Evolutionary conservation across 2,113 vertebrate species (phyloP).

Genomic region (Thunnus thynnus): DNA sequence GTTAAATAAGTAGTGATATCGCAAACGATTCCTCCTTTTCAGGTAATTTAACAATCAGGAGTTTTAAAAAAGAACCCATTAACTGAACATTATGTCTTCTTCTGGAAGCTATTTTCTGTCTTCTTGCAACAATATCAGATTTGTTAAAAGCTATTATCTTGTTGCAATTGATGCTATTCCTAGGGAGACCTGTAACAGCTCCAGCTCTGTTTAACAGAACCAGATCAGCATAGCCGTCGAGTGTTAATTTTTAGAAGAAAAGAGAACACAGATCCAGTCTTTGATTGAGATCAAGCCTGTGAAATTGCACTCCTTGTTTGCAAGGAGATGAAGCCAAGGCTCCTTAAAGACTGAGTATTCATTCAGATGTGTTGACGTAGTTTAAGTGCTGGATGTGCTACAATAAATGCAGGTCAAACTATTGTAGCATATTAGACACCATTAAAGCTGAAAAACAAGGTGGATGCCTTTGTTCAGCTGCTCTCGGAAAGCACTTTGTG

Average conservation of each 20-base stretch:
- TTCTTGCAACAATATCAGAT: conserved; percentile 25
- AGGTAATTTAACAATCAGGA: conserved; percentile 18
- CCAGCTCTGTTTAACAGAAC: conserved; percentile 9
- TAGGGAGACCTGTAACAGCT: not conserved
- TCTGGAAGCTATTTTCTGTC: conserved; percentile 22
- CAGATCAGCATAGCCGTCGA: not conserved
- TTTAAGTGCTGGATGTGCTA: conserved; percentile 25
- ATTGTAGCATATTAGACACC: conserved; percentile 26
- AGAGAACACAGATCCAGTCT: not conserved
- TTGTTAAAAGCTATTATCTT: conserved; percentile 41
- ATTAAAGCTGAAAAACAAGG: conserved; percentile 57
- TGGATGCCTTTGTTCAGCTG: conserved; percentile 29
- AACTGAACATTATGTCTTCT: conserved; percentile 20
- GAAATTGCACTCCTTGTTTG: not conserved
- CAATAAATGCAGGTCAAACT: conserved; percentile 61
- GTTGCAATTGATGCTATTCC: conserved; percentile 13
- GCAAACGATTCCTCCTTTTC: not conserved
- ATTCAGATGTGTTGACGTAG: conserved; percentile 15
- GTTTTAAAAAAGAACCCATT: conserved; percentile 40
- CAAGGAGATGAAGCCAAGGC: not conserved
- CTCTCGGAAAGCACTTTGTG: conserved; percentile 44
- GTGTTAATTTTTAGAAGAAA: conserved; percentile 14
- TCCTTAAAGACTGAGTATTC: not conserved
- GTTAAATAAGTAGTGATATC: not conserved
- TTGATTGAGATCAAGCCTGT: not conserved